Conservation (phyloP, 2,113 vertebrate species). For the Trematomus loennbergii region DNA sequence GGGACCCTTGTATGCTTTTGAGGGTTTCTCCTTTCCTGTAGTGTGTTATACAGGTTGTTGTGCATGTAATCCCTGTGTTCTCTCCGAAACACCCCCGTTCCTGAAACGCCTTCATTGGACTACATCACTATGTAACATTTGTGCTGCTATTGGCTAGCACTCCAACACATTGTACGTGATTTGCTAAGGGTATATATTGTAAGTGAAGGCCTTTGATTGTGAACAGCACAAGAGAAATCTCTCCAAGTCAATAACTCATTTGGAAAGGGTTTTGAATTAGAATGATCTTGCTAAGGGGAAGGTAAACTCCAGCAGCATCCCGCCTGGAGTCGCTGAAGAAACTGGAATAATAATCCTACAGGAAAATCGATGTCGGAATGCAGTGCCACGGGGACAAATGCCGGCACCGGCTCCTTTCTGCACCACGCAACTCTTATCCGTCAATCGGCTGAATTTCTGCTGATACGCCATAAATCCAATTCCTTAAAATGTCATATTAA, state of each 20-base stretch:
- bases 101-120: slow-evolving; percentile 10
- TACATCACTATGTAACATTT: too few species aligned
- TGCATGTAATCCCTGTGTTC: too few species aligned
- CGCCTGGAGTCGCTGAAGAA: slow-evolving; percentile 64
- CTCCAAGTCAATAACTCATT: slow-evolving; percentile 83
- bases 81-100: not conserved
- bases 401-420: slow-evolving; percentile 36
- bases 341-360: slow-evolving; percentile 78
- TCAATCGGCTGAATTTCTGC: slow-evolving; percentile 67
- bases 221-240: slow-evolving; percentile 55
- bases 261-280: slow-evolving; percentile 80
- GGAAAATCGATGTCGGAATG: slow-evolving; percentile 78
- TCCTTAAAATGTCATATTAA: slow-evolving; percentile 75
- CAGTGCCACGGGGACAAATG: slow-evolving; percentile 63
- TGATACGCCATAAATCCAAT: slow-evolving; percentile 77
- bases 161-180: too few species aligned
- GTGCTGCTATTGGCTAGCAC: too few species aligned
- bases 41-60: too few species aligned
- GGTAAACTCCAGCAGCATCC: slow-evolving; percentile 66
- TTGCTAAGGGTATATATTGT: slow-evolving; percentile 16
- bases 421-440: slow-evolving; percentile 49
- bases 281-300: slow-evolving; percentile 82
- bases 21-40: too few species aligned
- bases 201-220: slow-evolving; percentile 63
- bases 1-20: not conserved